Base-by-base conservation (phyloP, 1,140 invertebrate species). In the Drosophila lowei region DNA sequence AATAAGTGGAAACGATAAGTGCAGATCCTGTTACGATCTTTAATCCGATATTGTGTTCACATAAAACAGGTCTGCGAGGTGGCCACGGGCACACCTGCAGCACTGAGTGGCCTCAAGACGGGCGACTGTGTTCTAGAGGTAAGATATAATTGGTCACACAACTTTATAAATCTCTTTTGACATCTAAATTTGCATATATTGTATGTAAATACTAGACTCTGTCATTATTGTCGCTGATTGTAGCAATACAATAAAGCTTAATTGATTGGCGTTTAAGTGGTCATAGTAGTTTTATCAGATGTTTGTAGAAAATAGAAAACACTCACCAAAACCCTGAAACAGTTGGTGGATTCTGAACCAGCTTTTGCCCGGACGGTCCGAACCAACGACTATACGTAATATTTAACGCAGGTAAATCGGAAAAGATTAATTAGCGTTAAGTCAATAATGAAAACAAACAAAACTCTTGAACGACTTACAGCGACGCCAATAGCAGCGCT, bases 91-190 rank as follows among this genome's bases (percentile, higher is more conserved):
- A 92, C 93, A 18, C 91, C 92, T 23, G 93, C 93, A 13, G 80
- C 92, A 18, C 73, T 66, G 23, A 91, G 92, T 15, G 93, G 93
- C 21, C 77, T 94, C 13, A 86, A 89, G 61, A 80, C 92, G 43
- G 95, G 95, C 13, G 95, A 95, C 79, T 95, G 94, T 86, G 83
- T 95, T 46, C 79, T 95, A 41, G 93, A 93, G 90, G 91, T 91
- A 25, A 90, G 88, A 38, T 90, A 16, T 50, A 30, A 38, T 25
- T 1, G 44, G 41, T 16, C 11, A 2, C 11, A 2, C 28, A 1
- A 34, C 30, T 9, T 13, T 38, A 5, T 38, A 38, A 38, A 13
- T 38, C 34, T 38, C 11, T 4, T 13, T 5, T 38, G 34, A 13
- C 34, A 4, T 3, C 4, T 38, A 13, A 2, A 38, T 38, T 38